A percentile compares a stretch with the other conserved stretches of the same genome.
These are phyloP conservation scores for Melanitta fusca DNA, from an alignment of 2,797 vertebrate genomes.

Conservation along the genomic window DNA sequence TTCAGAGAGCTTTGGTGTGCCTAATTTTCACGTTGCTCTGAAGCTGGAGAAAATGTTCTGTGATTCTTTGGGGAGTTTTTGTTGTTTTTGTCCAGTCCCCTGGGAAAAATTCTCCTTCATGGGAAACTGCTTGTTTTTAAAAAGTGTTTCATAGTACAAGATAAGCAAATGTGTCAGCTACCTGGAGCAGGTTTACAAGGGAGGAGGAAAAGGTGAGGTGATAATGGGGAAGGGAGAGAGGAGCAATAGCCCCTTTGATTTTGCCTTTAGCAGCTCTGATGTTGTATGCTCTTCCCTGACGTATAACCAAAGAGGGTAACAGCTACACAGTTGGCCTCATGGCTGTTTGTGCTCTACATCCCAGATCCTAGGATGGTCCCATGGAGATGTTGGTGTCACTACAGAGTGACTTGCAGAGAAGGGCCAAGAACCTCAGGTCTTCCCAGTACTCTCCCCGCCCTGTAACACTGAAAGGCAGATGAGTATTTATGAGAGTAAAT, in stretches of 20 bases:
- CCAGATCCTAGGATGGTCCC: rapidly evolving
- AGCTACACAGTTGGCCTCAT: neutral
- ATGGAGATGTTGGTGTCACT: neutral
- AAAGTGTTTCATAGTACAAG: neutral
- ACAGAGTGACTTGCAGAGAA: neutral
- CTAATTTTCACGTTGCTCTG: neutral
- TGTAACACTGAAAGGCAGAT: neutral
- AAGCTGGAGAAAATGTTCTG: neutral
- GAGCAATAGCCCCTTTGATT: neutral
- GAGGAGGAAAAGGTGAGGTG: neutral
- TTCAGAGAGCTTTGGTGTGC: neutral
- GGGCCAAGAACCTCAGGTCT: neutral
- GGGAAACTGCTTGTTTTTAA: neutral
- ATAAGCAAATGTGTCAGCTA: neutral
- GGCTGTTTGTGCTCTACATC: neutral
- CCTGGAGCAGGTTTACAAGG: neutral
- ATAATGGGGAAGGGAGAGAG: neutral
- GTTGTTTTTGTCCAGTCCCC: neutral
- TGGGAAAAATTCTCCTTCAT: neutral
- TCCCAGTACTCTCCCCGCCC: neutral
- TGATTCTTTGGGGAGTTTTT: neutral
- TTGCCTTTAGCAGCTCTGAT: neutral
- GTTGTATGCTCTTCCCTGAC: neutral
- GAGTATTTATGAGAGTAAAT: neutral
- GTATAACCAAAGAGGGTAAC: neutral